These are phyloP conservation scores for Protophormia terraenovae DNA, from an alignment of 2,888 invertebrate genomes.

Conservation along the genomic window DNA sequence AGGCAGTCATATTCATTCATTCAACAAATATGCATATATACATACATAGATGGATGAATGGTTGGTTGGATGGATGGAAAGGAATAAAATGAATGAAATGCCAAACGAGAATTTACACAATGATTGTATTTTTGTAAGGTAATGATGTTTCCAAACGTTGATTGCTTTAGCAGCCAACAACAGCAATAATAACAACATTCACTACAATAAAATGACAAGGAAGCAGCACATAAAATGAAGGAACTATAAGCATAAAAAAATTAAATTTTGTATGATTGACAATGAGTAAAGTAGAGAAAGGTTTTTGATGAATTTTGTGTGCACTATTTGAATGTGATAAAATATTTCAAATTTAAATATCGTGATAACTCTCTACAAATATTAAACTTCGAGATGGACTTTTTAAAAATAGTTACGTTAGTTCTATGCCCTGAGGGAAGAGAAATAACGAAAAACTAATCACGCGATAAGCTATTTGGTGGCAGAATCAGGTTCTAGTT, in stretches of 20 bases:
- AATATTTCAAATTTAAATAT: too few relatives aligned
- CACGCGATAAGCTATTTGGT: too few relatives aligned
- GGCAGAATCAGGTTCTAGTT: too few relatives aligned
- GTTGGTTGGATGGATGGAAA: background rate
- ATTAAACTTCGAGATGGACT: too few relatives aligned
- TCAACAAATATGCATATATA: background rate
- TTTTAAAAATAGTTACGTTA: too few relatives aligned
- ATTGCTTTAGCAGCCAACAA: conserved; percentile 27
- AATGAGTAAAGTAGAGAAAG: conserved; percentile 4
- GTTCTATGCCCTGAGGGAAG: too few relatives aligned
- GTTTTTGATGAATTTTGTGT: background rate
- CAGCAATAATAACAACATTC: too few relatives aligned
- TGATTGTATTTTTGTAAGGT: conserved; percentile 36
- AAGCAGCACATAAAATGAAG: background rate
- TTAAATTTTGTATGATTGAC: conserved; percentile 5
- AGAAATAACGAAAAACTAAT: too few relatives aligned
- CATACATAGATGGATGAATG: background rate
- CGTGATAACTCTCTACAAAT: too few relatives aligned
- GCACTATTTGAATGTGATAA: background rate
- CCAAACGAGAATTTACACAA: conserved; percentile 46
- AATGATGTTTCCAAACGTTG: conserved; percentile 54
- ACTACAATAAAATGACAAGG: too few relatives aligned
- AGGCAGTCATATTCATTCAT: conserved; percentile 13
- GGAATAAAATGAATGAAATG: conserved; percentile 39
- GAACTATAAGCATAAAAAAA: background rate